phyloP scores from a whole-genome alignment of 1,140 invertebrate genomes.

The Cecropterus lyciades region DNA sequence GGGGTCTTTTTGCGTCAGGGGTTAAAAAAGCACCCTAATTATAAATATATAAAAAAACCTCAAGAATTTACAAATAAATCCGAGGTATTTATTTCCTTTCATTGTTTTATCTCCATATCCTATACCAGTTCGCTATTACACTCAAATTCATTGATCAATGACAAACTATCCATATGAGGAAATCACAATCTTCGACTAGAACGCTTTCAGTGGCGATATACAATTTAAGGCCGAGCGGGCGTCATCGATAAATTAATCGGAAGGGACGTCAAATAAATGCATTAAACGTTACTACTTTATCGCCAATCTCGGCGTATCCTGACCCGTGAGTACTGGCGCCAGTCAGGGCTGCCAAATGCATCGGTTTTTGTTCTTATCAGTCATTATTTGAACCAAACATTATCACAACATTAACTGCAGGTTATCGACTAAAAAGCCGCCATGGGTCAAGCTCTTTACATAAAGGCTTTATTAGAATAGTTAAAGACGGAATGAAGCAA shows the following conservation, averaged over 20 bases:
- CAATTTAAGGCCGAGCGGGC: slow-evolving; percentile 24
- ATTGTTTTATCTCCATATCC: not conserved
- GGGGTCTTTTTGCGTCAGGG: too few relatives aligned
- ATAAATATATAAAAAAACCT: too few relatives aligned
- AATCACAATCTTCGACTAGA: slow-evolving; percentile 4
- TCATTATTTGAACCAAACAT: not conserved
- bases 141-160: not conserved
- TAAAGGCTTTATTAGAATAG: too few relatives aligned
- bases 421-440: not conserved
- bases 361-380: slow-evolving; percentile 10
- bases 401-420: not conserved
- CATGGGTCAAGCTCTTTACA: not conserved
- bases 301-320: slow-evolving; percentile 59
- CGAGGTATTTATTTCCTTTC: not conserved
- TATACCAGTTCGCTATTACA: not conserved
- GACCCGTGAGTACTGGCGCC: slow-evolving; percentile 52
- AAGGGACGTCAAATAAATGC: slow-evolving; percentile 49
- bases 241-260: slow-evolving; percentile 34
- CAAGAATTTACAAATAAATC: too few relatives aligned
- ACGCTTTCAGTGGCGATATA: slow-evolving; percentile 1
- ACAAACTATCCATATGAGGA: not conserved
- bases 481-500: too few relatives aligned
- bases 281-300: slow-evolving; percentile 54
- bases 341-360: slow-evolving; percentile 34
- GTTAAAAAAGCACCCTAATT: too few relatives aligned